Evolutionary conservation across 2,797 vertebrate genomes (phyloP).

Genomic region (Labroides dimidiatus): DNA sequence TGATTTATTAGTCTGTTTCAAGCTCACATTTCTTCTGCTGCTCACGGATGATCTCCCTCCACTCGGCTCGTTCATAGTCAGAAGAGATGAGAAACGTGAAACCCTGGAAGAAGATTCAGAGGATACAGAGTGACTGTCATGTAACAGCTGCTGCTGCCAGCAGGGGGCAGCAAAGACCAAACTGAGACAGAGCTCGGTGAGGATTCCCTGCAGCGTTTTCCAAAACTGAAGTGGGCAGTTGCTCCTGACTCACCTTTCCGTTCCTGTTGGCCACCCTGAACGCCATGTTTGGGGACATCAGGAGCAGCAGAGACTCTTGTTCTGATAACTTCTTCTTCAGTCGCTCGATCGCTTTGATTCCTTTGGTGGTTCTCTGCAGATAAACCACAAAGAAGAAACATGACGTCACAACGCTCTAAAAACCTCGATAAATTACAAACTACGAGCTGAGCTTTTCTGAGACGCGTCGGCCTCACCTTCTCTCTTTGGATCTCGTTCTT

Average conservation of each 20-base stretch:
- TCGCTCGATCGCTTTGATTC: slow-evolving; percentile 89
- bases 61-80: slow-evolving; percentile 94
- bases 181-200: background rate
- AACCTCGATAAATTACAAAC: no score
- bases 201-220: no score
- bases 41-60: slow-evolving; percentile 93
- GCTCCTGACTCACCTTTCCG: slow-evolving; percentile 87
- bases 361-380: slow-evolving; percentile 91
- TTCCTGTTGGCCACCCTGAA: slow-evolving; percentile 93
- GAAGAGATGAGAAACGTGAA: slow-evolving; percentile 95
- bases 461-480: slow-evolving; percentile 81
- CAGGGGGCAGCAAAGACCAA: slow-evolving; percentile 63
- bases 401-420: no score
- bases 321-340: slow-evolving; percentile 94
- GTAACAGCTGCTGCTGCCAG: slow-evolving; percentile 12
- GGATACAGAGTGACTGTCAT: slow-evolving; percentile 6
- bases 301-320: slow-evolving; percentile 92
- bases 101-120: slow-evolving; percentile 78
- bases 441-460: background rate
- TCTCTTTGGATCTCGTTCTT: slow-evolving; percentile 95
- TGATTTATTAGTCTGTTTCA: no score
- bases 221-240: no score
- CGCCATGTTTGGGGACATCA: slow-evolving; percentile 95
- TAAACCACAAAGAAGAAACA: slow-evolving; percentile 9
- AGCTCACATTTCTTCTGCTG: slow-evolving; percentile 96